Conservation (phyloP, 2,888 invertebrate genomes). For the Abrostola triplasia region DNA sequence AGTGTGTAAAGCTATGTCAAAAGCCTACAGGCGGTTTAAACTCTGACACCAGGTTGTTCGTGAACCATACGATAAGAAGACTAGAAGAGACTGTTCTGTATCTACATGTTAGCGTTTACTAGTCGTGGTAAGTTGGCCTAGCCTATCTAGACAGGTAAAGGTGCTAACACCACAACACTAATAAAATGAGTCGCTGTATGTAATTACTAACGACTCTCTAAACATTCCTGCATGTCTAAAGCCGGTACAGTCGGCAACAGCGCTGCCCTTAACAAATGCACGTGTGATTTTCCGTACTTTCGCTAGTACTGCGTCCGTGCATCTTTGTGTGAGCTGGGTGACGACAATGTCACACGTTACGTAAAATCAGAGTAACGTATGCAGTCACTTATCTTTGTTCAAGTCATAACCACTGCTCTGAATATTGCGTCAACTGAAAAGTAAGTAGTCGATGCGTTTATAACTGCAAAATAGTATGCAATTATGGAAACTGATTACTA, state of each 20-base stretch:
- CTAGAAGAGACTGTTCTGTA: no score
- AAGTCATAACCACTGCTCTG: constrained; percentile 2
- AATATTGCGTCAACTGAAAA: not conserved
- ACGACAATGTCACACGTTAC: constrained; percentile 76
- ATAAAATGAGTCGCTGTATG: not conserved
- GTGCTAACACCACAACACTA: not conserved
- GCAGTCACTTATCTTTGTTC: constrained; percentile 19
- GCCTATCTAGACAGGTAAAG: not conserved
- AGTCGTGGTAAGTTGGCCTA: no score
- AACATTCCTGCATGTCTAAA: constrained; percentile 29
- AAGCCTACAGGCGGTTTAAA: no score
- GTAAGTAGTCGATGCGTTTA: no score
- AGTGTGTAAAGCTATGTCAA: no score
- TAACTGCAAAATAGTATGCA: no score
- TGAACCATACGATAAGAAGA: no score
- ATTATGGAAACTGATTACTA: no score
- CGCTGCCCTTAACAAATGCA: constrained; percentile 58
- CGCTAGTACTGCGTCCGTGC: constrained; percentile 70
- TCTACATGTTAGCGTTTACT: no score
- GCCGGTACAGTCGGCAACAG: constrained; percentile 8
- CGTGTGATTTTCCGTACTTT: constrained; percentile 60
- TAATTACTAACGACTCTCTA: constrained; percentile 3
- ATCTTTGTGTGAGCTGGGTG: constrained; percentile 76
- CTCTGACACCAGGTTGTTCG: no score
- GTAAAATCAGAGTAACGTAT: constrained; percentile 52